Conservation (phyloP, 1,140 invertebrate genomes). For the Streblospio benedicti region DNA sequence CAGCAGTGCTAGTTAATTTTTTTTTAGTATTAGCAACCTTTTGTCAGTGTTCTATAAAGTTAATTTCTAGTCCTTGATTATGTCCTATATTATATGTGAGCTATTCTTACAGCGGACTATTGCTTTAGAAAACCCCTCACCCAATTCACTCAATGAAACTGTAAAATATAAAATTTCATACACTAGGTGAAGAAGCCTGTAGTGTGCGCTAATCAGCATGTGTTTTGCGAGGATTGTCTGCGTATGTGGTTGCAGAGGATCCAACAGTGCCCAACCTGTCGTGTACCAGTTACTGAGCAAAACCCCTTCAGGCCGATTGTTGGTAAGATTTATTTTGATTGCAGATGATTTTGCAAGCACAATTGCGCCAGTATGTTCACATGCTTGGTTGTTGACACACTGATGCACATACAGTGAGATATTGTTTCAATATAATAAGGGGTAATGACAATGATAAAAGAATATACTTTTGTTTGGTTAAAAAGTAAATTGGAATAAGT, state of each 20-base stretch:
- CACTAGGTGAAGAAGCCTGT: constrained; percentile 43
- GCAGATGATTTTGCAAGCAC: background rate
- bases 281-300: constrained; percentile 29
- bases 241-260: constrained; percentile 43
- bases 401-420: too few species aligned
- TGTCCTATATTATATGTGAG: too few species aligned
- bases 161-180: background rate
- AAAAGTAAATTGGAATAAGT: too few species aligned
- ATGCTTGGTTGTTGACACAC: background rate
- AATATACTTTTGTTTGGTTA: too few species aligned
- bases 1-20: too few species aligned
- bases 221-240: constrained; percentile 40
- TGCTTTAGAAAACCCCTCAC: background rate
- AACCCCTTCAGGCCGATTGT: constrained; percentile 34
- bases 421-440: too few species aligned
- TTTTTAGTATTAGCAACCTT: too few species aligned
- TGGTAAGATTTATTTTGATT: constrained; percentile 24
- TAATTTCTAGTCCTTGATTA: too few species aligned
- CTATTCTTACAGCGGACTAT: too few species aligned
- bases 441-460: too few species aligned
- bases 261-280: constrained; percentile 42
- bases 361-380: constrained; percentile 1
- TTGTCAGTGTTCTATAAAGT: too few species aligned
- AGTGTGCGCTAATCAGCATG: constrained; percentile 42
- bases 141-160: background rate